A percentile compares a stretch with the other conserved stretches of the same genome.
Conservation (phyloP, 1,140 invertebrate genomes). For the Micrasema longulum region DNA sequence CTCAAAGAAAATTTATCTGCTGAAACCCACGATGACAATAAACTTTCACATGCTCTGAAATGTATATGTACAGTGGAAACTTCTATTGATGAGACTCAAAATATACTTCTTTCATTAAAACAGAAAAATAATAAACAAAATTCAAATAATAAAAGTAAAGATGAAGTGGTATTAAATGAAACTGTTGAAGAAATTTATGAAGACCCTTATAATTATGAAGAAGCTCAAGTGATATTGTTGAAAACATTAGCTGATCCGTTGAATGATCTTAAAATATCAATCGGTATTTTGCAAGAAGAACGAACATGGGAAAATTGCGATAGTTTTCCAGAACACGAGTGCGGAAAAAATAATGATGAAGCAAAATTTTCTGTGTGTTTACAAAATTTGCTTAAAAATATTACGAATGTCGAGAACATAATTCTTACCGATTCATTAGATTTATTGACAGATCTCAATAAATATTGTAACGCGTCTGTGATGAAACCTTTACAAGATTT, state of each 20-base stretch:
- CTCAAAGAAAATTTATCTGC: background rate
- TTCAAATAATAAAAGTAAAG: background rate
- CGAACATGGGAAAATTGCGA: constrained; percentile 51
- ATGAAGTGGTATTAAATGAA: background rate
- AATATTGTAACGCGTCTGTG: constrained; percentile 51
- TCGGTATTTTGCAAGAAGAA: constrained; percentile 55
- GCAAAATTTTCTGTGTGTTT: constrained; percentile 34
- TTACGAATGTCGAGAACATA: constrained; percentile 40
- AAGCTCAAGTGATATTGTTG: constrained; percentile 12
- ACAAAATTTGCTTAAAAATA: constrained; percentile 43
- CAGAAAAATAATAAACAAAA: constrained; percentile 1
- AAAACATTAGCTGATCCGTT: constrained; percentile 55
- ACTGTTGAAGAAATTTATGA: background rate
- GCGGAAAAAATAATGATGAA: background rate
- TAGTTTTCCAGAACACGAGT: constrained; percentile 12
- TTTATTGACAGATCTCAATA: constrained; percentile 17
- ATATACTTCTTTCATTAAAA: constrained; percentile 9
- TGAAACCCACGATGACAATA: background rate
- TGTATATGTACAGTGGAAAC: constrained; percentile 3
- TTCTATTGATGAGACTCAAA: constrained; percentile 9
- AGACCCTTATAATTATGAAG: background rate
- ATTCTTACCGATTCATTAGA: background rate
- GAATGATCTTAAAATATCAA: constrained; percentile 53
- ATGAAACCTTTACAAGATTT: constrained; percentile 62
- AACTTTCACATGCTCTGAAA: background rate